Conservation (phyloP, 2,888 invertebrate species). For the Clepsis dumicolana region DNA sequence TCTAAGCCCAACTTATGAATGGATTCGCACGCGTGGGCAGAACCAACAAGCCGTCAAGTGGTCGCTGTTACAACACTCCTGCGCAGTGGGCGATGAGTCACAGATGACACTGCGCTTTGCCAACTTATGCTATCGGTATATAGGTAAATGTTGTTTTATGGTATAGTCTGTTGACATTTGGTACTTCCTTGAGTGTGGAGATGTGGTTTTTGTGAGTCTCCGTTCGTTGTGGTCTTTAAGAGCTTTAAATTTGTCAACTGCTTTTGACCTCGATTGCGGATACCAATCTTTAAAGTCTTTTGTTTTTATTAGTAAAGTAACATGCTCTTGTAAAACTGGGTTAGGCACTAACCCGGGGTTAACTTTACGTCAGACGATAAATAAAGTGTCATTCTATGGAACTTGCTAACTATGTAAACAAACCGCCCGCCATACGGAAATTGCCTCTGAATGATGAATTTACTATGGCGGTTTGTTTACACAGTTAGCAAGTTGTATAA, state of each 20-base stretch:
- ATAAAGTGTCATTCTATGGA: too few relatives aligned
- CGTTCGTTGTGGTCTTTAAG: background rate
- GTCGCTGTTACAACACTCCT: conserved; percentile 50
- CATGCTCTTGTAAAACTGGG: too few relatives aligned
- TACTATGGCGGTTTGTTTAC: too few relatives aligned
- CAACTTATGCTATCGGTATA: background rate
- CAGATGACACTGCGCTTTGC: conserved; percentile 43
- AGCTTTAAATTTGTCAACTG: background rate
- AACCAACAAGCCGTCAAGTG: conserved; percentile 74
- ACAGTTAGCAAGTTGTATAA: too few relatives aligned
- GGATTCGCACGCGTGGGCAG: conserved; percentile 59
- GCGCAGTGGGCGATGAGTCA: conserved; percentile 50
- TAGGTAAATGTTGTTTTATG: conserved; percentile 13
- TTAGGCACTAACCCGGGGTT: too few relatives aligned
- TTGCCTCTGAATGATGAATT: too few relatives aligned
- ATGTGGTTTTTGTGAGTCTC: background rate
- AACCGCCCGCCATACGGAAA: too few relatives aligned
- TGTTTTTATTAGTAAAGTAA: too few relatives aligned
- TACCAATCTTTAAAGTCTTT: too few relatives aligned
- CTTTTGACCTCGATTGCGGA: too few relatives aligned
- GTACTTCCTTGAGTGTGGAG: background rate
- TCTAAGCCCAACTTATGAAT: conserved; percentile 16
- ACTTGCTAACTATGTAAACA: too few relatives aligned
- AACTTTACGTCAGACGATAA: too few relatives aligned
- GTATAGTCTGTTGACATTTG: conserved; percentile 10